phyloP scores from a whole-genome alignment of 2,113 vertebrate genomes.

The Nibea albiflora region DNA sequence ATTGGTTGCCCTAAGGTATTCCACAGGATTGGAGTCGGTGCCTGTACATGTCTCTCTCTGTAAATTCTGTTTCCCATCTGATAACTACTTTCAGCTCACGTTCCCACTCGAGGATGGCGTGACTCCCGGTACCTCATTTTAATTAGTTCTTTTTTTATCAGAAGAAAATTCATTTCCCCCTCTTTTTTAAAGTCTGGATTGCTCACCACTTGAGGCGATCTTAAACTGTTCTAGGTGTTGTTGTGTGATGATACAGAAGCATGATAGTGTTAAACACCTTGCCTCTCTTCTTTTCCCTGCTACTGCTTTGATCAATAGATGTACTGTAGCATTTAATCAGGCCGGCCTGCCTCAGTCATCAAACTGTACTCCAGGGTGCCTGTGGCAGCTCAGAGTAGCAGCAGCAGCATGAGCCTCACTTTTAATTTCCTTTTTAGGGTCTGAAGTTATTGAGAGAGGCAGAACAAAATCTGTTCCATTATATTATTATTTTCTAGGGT shows the following conservation, averaged over 20 bases:
- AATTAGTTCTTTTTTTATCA: constrained; percentile 44
- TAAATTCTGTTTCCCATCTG: constrained; percentile 48
- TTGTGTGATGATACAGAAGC: constrained; percentile 48
- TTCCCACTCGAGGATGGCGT: constrained; percentile 41
- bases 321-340: constrained; percentile 78
- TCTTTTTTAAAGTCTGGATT: constrained; percentile 38
- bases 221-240: constrained; percentile 31
- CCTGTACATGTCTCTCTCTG: constrained; percentile 55
- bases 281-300: constrained; percentile 42
- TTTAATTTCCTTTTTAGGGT: constrained; percentile 78
- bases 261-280: constrained; percentile 53
- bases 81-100: constrained; percentile 49
- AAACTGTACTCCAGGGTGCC: constrained; percentile 56
- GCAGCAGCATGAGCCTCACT: constrained; percentile 41
- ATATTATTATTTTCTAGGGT: constrained; percentile 60
- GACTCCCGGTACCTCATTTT: constrained; percentile 41
- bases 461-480: constrained; percentile 54
- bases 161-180: constrained; percentile 12
- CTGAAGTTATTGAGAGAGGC: constrained; percentile 54
- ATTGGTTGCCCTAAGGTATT: constrained; percentile 58
- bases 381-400: constrained; percentile 39
- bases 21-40: constrained; percentile 36
- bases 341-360: constrained; percentile 60
- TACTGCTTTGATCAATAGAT: constrained; percentile 74
- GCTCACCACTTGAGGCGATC: constrained; percentile 26